Conservation (phyloP, 2,113 vertebrate species). For the Chloroceryle aenea region DNA sequence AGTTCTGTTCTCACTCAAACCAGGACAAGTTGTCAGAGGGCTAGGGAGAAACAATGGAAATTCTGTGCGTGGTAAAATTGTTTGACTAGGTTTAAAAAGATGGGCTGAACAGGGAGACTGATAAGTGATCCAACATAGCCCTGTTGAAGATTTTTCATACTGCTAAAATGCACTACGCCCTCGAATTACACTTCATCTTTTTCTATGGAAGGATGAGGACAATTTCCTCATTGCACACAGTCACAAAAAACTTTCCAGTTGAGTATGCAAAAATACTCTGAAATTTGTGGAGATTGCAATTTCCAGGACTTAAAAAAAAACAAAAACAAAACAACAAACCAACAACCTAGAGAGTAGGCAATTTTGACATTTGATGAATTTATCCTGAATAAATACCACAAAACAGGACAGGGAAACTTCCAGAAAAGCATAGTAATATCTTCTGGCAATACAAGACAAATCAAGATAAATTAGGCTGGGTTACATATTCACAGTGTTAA, state of each 20-base stretch:
- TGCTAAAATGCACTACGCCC: neutral
- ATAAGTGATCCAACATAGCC: neutral
- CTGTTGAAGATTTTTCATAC: neutral
- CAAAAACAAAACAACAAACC: neutral
- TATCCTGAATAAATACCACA: neutral
- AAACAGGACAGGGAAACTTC: neutral
- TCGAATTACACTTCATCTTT: neutral
- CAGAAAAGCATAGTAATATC: neutral
- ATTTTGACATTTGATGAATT: neutral
- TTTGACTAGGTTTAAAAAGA: neutral
- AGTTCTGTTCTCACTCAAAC: no score
- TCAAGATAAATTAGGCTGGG: neutral
- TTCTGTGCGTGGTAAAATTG: neutral
- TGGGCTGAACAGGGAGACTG: neutral
- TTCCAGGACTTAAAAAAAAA: neutral
- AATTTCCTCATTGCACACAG: neutral
- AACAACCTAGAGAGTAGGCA: neutral
- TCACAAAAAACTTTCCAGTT: neutral
- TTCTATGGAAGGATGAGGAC: neutral
- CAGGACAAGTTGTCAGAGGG: neutral
- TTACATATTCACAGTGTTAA: neutral
- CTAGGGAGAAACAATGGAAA: neutral
- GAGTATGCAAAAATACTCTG: neutral
- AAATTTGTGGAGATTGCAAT: neutral
- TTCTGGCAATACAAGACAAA: neutral